A percentile compares a stretch with the other conserved stretches of the same genome.
Conservation (phyloP, 2,797 vertebrate genomes). For the Platalea minor region DNA sequence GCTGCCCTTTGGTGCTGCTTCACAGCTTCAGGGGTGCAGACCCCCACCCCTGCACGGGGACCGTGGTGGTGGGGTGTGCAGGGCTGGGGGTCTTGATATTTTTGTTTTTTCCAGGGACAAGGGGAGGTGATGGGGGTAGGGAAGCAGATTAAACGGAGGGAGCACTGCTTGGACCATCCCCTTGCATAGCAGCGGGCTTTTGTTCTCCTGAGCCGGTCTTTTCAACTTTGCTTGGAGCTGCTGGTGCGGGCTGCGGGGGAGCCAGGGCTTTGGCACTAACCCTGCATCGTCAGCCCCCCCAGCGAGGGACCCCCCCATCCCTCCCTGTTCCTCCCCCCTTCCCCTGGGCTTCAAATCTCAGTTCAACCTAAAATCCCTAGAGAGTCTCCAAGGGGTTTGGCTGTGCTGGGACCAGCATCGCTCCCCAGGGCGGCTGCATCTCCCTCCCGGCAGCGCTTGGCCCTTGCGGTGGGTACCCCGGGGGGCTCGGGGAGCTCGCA, state of each 20-base stretch:
- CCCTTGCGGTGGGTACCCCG: rapidly evolving
- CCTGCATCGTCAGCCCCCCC: rapidly evolving
- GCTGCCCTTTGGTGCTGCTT: neutral
- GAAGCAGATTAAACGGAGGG: neutral
- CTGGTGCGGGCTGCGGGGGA: neutral
- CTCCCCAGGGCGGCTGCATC: rapidly evolving
- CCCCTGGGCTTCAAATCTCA: neutral
- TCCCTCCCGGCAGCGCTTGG: neutral
- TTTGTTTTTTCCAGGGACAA: neutral
- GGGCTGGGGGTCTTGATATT: neutral
- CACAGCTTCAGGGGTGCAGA: neutral
- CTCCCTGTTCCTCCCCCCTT: neutral
- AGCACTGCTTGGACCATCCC: rapidly evolving
- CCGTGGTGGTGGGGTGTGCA: rapidly evolving
- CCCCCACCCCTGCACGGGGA: rapidly evolving
- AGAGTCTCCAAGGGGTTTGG: rapidly evolving
- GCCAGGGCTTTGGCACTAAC: neutral
- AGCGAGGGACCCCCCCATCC: neutral
- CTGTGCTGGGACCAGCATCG: neutral
- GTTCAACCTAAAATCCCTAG: rapidly evolving
- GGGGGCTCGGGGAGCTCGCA: neutral
- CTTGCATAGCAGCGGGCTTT: neutral
- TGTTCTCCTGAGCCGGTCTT: neutral
- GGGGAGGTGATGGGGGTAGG: neutral
- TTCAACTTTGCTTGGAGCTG: neutral